phyloP scores from a whole-genome alignment of 2,113 vertebrate species.

The Macaca fascicularis region T2T-MFA8v1.1 NC_088378.1:5022501-5023000 shows the following conservation, averaged over 20 bases:
- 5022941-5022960: neutral
- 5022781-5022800: neutral
- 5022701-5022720: too few relatives aligned
- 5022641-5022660: neutral
- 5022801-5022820: accelerated
- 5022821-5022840: neutral
- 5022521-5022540: accelerated
- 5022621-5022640: neutral
- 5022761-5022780: neutral
- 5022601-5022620: neutral
- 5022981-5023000: neutral
- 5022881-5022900: neutral
- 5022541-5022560: accelerated
- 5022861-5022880: neutral
- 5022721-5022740: accelerated
- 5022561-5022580: accelerated
- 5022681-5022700: too few relatives aligned
- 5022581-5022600: neutral
- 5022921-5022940: neutral
- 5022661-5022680: accelerated
- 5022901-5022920: neutral
- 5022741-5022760: neutral
- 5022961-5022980: neutral
- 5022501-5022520: neutral
- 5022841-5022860: too few relatives aligned